A percentile compares a stretch with the other conserved stretches of the same genome.
Conservation (phyloP, 2,888 invertebrate genomes). For the Rhaphigaster nebulosa region DNA sequence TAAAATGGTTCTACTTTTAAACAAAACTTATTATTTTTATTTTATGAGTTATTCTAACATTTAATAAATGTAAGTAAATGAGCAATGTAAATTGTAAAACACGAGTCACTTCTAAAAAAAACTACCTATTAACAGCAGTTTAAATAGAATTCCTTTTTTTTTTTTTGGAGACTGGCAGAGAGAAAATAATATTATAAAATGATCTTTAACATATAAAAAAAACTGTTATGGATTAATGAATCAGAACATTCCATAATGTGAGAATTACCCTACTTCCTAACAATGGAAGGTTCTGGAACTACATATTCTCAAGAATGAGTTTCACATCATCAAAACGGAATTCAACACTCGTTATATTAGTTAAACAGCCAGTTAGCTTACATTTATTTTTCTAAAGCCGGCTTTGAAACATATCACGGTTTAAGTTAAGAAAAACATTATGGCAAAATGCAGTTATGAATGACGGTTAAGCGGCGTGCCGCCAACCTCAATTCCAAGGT, state of each 20-base stretch:
- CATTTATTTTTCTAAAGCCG: neutral
- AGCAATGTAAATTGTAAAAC: too few relatives aligned
- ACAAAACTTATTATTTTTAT: too few relatives aligned
- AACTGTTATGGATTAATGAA: neutral
- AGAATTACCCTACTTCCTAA: neutral
- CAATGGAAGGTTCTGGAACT: neutral
- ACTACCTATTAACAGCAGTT: too few relatives aligned
- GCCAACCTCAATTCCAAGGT: neutral
- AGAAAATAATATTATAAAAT: too few relatives aligned
- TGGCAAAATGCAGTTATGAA: neutral
- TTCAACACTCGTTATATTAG: rapidly evolving
- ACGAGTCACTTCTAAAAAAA: too few relatives aligned
- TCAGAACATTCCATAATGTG: neutral
- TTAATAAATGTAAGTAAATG: too few relatives aligned
- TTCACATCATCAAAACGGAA: neutral
- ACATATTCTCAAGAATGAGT: neutral
- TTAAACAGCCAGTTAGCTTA: neutral
- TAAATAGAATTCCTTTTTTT: too few relatives aligned
- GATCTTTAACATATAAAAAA: too few relatives aligned
- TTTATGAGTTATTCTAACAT: too few relatives aligned
- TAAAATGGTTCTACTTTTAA: too few relatives aligned
- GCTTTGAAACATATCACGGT: neutral
- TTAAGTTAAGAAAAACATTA: neutral
- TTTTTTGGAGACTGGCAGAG: too few relatives aligned
- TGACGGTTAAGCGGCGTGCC: neutral